Base-by-base conservation (phyloP, 2,888 invertebrate species). In the Hyposoter dolosus region DNA sequence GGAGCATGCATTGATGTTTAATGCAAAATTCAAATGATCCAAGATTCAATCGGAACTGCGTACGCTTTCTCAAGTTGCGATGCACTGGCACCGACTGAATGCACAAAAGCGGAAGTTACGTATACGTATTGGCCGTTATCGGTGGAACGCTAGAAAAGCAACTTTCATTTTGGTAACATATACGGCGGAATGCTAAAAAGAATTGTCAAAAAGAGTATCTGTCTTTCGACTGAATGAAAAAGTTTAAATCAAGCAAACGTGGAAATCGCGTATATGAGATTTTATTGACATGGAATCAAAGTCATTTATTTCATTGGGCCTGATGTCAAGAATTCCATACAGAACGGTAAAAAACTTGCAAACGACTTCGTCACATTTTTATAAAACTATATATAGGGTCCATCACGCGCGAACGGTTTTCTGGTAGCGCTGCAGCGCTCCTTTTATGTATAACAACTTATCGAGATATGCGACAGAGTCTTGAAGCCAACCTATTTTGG, bases 21-120 rank as follows among this genome's bases (percentile, higher is more conserved):
- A 93, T 93, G 93, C 93, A 93, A 93, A 92, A 93, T 93, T 93
- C 92, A 93, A 93, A 93, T 93, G 88, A 89, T 89, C 86, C 89
- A 79, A 75, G 74, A 83, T 80, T 78, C 75, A 56, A 84, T 80
- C 65, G 65, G n/a, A 53, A 63, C n/a, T 63, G 71, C 28, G 28
- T 60, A 60, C 50, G 53, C 71, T 63, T 23, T 15, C 71, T 78
- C 53, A 35, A 45, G 83, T 77, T 76, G 78, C 69, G 65, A 69
- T 56, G 68, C 83, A 28, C 74, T 35, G 12, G 43, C 45, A 23
- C 7, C 56, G 19, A 53, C 53, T 19, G 47, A 9, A 28, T 60
- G 45, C 19, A 32, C 19, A 53, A 43, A 60, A 19, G 63, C 72
- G 40, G 56, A 40, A 17, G 35, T 23, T 56, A 63, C 32, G 68